Base-by-base conservation (phyloP, 1,140 invertebrate genomes). In the Calliopsis andreniformis region DNA sequence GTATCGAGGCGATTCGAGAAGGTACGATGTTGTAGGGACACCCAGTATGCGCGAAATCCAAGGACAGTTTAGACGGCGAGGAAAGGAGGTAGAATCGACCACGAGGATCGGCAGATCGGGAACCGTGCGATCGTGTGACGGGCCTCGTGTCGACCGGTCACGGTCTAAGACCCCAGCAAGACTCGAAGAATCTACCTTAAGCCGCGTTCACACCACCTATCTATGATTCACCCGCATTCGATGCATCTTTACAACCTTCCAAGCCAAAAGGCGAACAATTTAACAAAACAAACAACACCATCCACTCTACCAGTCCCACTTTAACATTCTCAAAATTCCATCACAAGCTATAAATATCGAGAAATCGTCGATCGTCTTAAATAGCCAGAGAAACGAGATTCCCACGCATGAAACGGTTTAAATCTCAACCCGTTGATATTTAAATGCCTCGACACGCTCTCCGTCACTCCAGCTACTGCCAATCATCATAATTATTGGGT, bases 101-200 rank as follows among this genome's bases (percentile, higher is more conserved):
- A 58, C 39, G 59, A 47, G 72, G 72, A 80, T 55, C 64, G 72
- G 53, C 72, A 69, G 75, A 83, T 83, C 79, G 67, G 63, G 43
- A 69, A 82, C 63, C 79, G 62, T 82, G 80, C 79, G 79, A 82
- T 82, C 79, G 79, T 82, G 66, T 82, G 79, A 82, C 72, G 61
- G 58, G 47, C 59, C 49, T 58, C 80, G 79, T 59, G 53, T 63
- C 73, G 64, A 64, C 80, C 45, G 80, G 73, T 82, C 80, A 78
- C 75, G 75, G 67, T 82, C 75, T 63, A 30, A 82, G 68, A 59
- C 56, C 62, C 75, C 43, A 47, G 47, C 56, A 53, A 32, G 58
- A 77, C 58, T 39, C 68, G 62, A 45, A 59, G 59, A 70, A 64
- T 64, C 58, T 64, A 70, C 49, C 43, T 82, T 77, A 77, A 7